Evolutionary conservation across 2,888 invertebrate genomes (phyloP), one percentile per base, ranked within the genome.

Genomic region (Leptogaster cylindrica): DNA sequence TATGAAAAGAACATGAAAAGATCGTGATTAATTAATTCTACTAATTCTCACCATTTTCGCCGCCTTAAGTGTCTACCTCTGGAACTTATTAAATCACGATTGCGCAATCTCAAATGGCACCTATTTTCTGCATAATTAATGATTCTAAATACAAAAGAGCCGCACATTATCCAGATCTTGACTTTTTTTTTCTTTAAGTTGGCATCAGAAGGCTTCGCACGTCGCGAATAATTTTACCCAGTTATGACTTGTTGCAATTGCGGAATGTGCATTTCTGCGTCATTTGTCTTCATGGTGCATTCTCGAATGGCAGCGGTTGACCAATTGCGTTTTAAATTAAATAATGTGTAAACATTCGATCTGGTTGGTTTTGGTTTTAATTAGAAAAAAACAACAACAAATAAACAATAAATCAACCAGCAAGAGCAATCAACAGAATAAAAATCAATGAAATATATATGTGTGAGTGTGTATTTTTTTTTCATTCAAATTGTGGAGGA

Each of bases 81-180:
- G 16, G 28, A 12, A 50, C 27, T 50, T 27, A 50, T 50, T 50
- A 50, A 50, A 25, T 23, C 50, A 50, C 50, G 27, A 50, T 50
- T 50, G 50, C 50, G 27, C 50, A 50, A 50, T 50, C 28, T 50
- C n/a, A 27, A 50, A 12, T 50, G 50, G 50, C 50, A 50, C 50
- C 50, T 50, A 50, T 50, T 50, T 50, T 50, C 25, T 50, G 50
- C 50, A 50, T 50, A 23, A 50, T 50, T 50, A 28, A 50, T 27
- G 50, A 50, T 46, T 46, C 25, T 46, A 4, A n/a, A 8, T 23
- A 46, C 46, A 46, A 46, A 46, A 46, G 16, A 2, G 46, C 46
- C 46, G 46, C 16, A n/a, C n/a, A n/a, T n/a, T n/a, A n/a, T n/a
- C n/a, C 46, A 25, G 12, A 3, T n/a, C 20, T n/a, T 46, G 20